Evolutionary conservation across 2,888 invertebrate species (phyloP).

Genomic region (Pollenia griseotomentosa): DNA sequence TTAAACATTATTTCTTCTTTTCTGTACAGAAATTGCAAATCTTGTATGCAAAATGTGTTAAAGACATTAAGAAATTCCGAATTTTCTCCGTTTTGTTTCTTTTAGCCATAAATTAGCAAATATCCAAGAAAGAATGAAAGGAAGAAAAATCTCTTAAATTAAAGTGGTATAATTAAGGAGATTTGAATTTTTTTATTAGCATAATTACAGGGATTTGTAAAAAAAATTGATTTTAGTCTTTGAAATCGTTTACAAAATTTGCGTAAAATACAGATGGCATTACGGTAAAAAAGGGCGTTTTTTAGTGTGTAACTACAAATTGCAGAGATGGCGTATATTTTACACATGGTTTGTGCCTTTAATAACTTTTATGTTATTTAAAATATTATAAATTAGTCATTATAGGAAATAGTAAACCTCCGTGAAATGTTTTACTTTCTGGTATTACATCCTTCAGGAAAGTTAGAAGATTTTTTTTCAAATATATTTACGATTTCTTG

Average conservation of each 20-base stretch:
- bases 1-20: background rate
- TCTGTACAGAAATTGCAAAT: constrained; percentile 2
- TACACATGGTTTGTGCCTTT: too few species aligned
- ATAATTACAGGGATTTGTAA: constrained; percentile 14
- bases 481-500: too few species aligned
- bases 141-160: constrained; percentile 13
- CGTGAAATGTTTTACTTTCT: too few species aligned
- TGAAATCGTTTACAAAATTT: too few species aligned
- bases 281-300: background rate
- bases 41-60: constrained; percentile 43
- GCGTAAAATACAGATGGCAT: too few species aligned
- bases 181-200: background rate
- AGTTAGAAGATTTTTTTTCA: too few species aligned
- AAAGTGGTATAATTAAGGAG: background rate
- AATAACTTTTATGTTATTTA: too few species aligned
- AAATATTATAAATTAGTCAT: too few species aligned
- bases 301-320: too few species aligned
- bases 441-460: too few species aligned
- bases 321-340: too few species aligned
- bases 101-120: constrained; percentile 43
- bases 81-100: constrained; percentile 7
- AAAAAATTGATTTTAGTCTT: background rate
- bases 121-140: background rate
- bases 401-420: too few species aligned
- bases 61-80: constrained; percentile 33